phyloP scores from a whole-genome alignment of 2,888 invertebrate genomes.

The Pollenia labialis region DNA sequence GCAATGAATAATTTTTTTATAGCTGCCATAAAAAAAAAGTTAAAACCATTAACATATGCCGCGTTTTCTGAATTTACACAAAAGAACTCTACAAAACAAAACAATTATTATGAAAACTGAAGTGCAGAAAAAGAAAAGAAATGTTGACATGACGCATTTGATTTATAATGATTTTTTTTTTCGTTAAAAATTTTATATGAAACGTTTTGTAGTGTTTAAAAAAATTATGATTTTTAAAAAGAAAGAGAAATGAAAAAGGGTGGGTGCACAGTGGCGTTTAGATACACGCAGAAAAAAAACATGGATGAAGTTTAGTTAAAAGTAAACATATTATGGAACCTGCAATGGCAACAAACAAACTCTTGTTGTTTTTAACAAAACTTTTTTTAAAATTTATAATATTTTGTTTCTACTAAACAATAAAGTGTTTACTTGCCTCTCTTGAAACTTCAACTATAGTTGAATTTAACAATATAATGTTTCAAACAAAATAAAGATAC shows the following conservation, averaged over 20 bases:
- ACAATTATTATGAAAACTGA: background rate
- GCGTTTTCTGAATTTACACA: slow-evolving; percentile 6
- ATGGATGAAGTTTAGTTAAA: too few relatives aligned
- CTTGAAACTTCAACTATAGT: too few relatives aligned
- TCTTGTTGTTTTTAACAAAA: too few relatives aligned
- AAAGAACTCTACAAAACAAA: background rate
- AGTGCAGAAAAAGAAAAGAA: background rate
- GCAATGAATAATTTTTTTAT: slow-evolving; percentile 6
- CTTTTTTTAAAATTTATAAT: too few relatives aligned
- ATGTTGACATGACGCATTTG: background rate
- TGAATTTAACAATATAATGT: too few relatives aligned
- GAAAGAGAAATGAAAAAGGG: background rate
- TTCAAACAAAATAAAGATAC: too few relatives aligned
- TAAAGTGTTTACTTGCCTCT: too few relatives aligned
- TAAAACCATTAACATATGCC: slow-evolving; percentile 15
- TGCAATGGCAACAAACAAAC: too few relatives aligned
- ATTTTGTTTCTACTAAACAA: too few relatives aligned
- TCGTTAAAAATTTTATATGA: background rate
- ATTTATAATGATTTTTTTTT: background rate
- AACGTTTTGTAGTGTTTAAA: background rate
- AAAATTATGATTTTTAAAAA: slow-evolving; percentile 5
- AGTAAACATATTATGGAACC: too few relatives aligned
- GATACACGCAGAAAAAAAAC: too few relatives aligned
- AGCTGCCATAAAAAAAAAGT: slow-evolving; percentile 1
- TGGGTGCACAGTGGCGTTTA: too few relatives aligned